A percentile compares a stretch with the other conserved stretches of the same genome.
Evolutionary conservation across 2,797 vertebrate genomes (phyloP).

Genomic region (Enteromius viviparus): DNA sequence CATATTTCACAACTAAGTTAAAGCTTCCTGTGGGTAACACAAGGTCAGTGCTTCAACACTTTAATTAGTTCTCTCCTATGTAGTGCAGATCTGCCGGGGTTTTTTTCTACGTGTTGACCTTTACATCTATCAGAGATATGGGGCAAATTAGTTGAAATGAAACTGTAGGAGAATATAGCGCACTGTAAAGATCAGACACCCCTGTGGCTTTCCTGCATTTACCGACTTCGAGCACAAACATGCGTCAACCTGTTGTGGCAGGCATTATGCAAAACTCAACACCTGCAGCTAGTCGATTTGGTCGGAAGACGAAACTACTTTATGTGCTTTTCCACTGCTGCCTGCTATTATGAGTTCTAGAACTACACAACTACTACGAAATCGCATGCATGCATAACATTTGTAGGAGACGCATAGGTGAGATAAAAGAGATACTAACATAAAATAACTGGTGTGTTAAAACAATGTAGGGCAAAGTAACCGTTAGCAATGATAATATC

Average conservation of each 20-base stretch:
- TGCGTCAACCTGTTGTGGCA: slow-evolving; percentile 28
- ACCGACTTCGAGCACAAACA: not conserved
- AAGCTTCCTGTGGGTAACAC: not conserved
- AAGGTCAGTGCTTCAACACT: not conserved
- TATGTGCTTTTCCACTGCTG: not conserved
- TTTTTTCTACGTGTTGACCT: not conserved
- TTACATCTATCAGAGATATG: not conserved
- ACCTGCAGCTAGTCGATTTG: slow-evolving; percentile 23
- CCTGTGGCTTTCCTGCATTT: slow-evolving; percentile 22
- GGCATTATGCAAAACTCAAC: slow-evolving; percentile 21
- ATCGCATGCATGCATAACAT: not conserved
- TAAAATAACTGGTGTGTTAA: not conserved
- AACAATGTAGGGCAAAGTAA: not conserved
- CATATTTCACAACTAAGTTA: not conserved
- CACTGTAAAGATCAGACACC: slow-evolving; percentile 21
- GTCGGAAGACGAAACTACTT: not conserved
- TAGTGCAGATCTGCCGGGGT: not conserved
- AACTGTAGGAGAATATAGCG: slow-evolving; percentile 2
- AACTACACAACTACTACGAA: not conserved
- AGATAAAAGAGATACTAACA: not conserved
- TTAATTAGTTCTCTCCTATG: not conserved
- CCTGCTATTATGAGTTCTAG: not conserved
- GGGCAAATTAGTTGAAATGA: slow-evolving; percentile 12
- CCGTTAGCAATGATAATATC: not conserved
- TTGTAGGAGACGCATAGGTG: not conserved